phyloP scores from a whole-genome alignment of 1,140 invertebrate genomes.

The Lasioglossum baleicum region DNA sequence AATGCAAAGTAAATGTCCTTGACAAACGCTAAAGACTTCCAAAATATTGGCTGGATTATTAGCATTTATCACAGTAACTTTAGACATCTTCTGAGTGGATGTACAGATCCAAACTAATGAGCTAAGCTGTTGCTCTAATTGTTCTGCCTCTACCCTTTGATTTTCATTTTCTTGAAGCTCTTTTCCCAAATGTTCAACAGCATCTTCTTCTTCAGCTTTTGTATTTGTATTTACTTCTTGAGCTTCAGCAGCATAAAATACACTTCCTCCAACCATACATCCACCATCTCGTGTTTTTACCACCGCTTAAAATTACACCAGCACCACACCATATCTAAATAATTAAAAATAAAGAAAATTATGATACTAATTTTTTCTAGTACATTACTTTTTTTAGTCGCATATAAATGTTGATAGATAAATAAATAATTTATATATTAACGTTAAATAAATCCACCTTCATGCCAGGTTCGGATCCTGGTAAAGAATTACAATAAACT shows the following conservation, averaged over 20 bases:
- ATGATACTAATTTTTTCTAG: too few relatives aligned
- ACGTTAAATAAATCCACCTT: too few relatives aligned
- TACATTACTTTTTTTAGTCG: too few relatives aligned
- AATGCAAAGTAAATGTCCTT: constrained; percentile 95
- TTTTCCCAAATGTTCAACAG: constrained; percentile 87
- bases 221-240: constrained; percentile 78
- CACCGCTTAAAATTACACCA: constrained; percentile 94
- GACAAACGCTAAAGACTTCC: constrained; percentile 96
- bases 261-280: constrained; percentile 88
- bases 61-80: constrained; percentile 97
- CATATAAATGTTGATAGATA: too few relatives aligned
- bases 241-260: constrained; percentile 86
- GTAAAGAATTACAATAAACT: constrained; percentile 94
- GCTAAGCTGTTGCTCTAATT: constrained; percentile 88
- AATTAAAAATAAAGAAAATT: constrained; percentile 37
- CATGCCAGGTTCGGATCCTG: constrained; percentile 96
- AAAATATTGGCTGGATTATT: constrained; percentile 98
- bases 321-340: constrained; percentile 95
- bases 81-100: constrained; percentile 92
- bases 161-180: constrained; percentile 87
- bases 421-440: too few relatives aligned
- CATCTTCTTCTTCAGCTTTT: constrained; percentile 73
- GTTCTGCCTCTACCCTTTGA: constrained; percentile 82
- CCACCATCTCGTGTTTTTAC: constrained; percentile 94
- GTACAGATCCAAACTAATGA: constrained; percentile 99